Conservation (phyloP, 2,888 invertebrate species). For the Harpalus rufipes region DNA sequence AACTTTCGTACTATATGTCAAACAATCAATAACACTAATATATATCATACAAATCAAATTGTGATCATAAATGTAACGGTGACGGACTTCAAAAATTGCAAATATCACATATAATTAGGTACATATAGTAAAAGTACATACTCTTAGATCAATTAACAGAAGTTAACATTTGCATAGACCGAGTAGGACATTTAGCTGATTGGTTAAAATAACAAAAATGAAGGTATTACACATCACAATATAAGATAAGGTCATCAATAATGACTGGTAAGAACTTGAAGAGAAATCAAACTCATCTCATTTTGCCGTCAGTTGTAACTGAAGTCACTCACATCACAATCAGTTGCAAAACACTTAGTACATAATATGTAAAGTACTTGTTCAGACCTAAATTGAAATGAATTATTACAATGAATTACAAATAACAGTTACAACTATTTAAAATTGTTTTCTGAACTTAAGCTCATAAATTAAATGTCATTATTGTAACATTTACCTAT, state of each 20-base stretch:
- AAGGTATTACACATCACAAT: constrained; percentile 34
- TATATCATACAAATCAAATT: background rate
- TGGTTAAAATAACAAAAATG: constrained; percentile 10
- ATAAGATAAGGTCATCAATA: constrained; percentile 41
- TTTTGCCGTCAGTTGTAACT: constrained; percentile 6
- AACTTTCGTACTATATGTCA: too few relatives aligned
- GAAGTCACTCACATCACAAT: background rate
- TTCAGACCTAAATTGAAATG: background rate
- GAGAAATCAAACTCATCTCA: constrained; percentile 25
- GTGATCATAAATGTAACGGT: background rate
- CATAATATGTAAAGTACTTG: background rate
- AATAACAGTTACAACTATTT: background rate
- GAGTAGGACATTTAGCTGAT: background rate
- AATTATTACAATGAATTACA: background rate
- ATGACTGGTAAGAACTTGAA: background rate
- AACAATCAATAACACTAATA: background rate
- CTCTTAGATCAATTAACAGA: constrained; percentile 37
- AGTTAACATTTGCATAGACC: constrained; percentile 14
- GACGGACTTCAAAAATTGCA: background rate
- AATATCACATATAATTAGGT: constrained; percentile 37
- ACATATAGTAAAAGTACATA: constrained; percentile 10
- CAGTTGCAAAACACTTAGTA: constrained; percentile 22
- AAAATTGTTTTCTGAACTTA: background rate
- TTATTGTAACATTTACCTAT: too few relatives aligned
- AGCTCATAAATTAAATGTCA: too few relatives aligned